These are phyloP conservation scores for Clarias batrachus DNA, from an alignment of 2,113 vertebrate species.

Conservation along the genomic window DNA sequence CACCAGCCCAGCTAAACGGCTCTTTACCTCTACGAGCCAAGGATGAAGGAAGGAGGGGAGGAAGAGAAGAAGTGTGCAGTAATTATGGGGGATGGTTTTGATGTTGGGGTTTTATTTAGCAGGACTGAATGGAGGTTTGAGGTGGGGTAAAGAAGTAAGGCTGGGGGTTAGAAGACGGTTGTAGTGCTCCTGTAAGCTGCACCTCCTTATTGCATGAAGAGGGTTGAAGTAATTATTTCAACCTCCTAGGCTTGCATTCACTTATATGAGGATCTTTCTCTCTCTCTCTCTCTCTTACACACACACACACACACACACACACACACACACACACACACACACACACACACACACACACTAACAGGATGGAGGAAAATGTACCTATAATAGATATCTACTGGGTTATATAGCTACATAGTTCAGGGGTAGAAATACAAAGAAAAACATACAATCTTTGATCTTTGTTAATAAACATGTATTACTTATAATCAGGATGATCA, in stretches of 20 bases:
- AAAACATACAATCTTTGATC: neutral
- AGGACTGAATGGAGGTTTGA: constrained; percentile 59
- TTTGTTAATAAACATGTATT: constrained; percentile 26
- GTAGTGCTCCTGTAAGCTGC: constrained; percentile 38
- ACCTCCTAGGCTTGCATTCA: constrained; percentile 39
- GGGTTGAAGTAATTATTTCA: constrained; percentile 52
- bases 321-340: constrained; percentile 33
- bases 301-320: constrained; percentile 17
- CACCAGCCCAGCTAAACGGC: constrained; percentile 56
- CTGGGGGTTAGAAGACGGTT: constrained; percentile 37
- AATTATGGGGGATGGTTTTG: constrained; percentile 47
- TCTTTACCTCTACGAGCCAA: constrained; percentile 41
- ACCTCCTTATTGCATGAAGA: constrained; percentile 52
- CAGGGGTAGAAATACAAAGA: neutral
- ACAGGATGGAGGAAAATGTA: neutral
- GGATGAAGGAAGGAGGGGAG: constrained; percentile 28
- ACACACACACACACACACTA: constrained; percentile 35
- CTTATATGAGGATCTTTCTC: constrained; percentile 28
- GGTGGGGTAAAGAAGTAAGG: constrained; percentile 32
- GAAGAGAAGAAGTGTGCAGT: constrained; percentile 31
- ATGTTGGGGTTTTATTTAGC: constrained; percentile 48
- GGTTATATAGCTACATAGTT: neutral
- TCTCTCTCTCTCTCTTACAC: neutral
- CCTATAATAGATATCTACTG: neutral
- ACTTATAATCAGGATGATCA: neutral